Base-by-base conservation (phyloP, 2,797 vertebrate species). In the Clarias pachynema region DNA sequence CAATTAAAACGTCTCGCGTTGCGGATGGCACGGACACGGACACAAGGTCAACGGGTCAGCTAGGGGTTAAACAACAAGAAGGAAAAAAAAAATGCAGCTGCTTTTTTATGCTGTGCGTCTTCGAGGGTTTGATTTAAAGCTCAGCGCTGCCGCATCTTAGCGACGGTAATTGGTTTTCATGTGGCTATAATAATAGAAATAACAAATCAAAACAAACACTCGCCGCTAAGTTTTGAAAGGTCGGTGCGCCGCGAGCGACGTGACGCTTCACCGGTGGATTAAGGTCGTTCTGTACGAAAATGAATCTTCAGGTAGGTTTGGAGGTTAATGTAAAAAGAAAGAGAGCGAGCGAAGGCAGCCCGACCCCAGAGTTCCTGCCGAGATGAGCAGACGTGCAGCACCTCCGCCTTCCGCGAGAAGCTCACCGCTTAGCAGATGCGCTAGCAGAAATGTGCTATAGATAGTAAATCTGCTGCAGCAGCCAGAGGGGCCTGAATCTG, bases 311-410 rank as follows among this genome's bases (percentile, higher is more conserved):
- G 4, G 0, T 31, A 59, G 80, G 79, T 77, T 86, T 56, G 16
- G 56, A 82, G 85, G 79, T 86, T 82, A 86, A 86, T 82, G 79
- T 69, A 78, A 78, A 82, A 70, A 82, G 72, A 69, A 66, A 49
- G 80, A 15, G 72, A 34, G 72, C 40, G 15, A 63, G 29, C 10
- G 18, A 31, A 20, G 26, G 44, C 63, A 14, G 40, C 0, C 0
- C 20, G 20, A 34, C 63, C 79, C 26, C n/a, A 12, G 5, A 9
- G 18, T 29, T 81, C 79, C 15, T 6, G 26, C 79, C 0, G 63
- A 68, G 79, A 66, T 68, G 79, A 81, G 79, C 44, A 31, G 56
- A 66, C 79, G 40, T 63, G 56, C 44, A 31, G 56, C 44, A 31
- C 24, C 29, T 80, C 60, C 49, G 75, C 69, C 79, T 81, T 82